Percentiles rank a stretch among this genome's conserved stretches.
phyloP scores from a whole-genome alignment of 2,113 vertebrate species.

The Meleagris gallopavo region DNA sequence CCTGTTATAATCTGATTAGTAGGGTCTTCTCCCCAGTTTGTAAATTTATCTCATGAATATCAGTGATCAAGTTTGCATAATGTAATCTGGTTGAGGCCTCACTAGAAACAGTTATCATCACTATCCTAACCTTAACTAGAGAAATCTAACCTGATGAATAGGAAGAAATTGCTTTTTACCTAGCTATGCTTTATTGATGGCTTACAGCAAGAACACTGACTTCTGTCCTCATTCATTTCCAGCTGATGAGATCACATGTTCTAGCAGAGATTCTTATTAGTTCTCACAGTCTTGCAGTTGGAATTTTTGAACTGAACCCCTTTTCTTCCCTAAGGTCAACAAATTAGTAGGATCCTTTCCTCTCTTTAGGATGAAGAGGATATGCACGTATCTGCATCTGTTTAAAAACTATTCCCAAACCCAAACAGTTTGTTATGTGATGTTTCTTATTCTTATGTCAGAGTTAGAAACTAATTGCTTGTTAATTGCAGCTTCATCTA shows the following conservation, averaged over 20 bases:
- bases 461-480: neutral
- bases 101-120: neutral
- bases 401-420: neutral
- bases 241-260: neutral
- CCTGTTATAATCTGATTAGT: neutral
- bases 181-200: neutral
- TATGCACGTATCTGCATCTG: neutral
- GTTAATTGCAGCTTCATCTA: neutral
- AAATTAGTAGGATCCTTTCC: neutral
- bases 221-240: neutral
- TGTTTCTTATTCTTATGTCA: neutral
- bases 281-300: neutral
- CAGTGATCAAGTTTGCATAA: neutral
- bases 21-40: neutral
- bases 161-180: neutral
- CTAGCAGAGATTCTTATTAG: neutral
- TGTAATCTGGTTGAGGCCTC: neutral
- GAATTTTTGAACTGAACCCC: neutral
- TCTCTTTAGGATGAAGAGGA: neutral
- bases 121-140: neutral
- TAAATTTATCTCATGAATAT: neutral
- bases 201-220: neutral
- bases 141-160: neutral
- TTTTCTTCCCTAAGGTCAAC: neutral
- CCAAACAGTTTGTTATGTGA: neutral